Evolutionary conservation across 2,888 invertebrate genomes (phyloP).

Genomic region (Platerodrilus igneus): DNA sequence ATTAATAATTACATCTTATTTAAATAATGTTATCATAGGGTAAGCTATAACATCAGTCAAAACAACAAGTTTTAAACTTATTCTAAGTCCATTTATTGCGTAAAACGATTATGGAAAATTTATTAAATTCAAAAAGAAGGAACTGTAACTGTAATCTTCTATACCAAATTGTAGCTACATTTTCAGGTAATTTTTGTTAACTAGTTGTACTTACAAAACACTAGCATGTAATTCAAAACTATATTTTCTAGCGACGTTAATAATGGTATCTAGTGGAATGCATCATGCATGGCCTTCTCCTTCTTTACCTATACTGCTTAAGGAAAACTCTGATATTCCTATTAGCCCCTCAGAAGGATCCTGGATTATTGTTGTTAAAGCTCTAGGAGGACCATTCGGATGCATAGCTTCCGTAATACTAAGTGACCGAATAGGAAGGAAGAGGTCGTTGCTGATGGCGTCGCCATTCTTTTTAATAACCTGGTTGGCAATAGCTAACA

Average conservation of each 20-base stretch:
- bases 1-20: no score
- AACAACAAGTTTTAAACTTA: no score
- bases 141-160: no score
- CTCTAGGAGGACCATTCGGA: constrained; percentile 57
- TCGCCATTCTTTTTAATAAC: constrained; percentile 48
- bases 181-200: no score
- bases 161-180: no score
- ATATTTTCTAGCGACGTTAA: constrained; percentile 42
- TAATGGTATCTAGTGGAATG: constrained; percentile 41
- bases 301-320: constrained; percentile 52
- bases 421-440: constrained; percentile 63
- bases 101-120: no score
- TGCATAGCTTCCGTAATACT: constrained; percentile 58
- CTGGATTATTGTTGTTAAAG: constrained; percentile 61
- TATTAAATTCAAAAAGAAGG: no score
- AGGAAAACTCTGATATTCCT: constrained; percentile 46
- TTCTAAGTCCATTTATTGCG: no score
- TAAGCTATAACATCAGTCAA: no score
- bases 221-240: no score
- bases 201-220: no score
- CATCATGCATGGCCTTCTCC: constrained; percentile 58
- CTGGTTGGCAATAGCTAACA: constrained; percentile 60
- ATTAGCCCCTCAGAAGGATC: constrained; percentile 53
- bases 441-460: constrained; percentile 42
- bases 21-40: no score